Conservation (phyloP, 2,888 invertebrate genomes). For the Oscheius onirici region DNA sequence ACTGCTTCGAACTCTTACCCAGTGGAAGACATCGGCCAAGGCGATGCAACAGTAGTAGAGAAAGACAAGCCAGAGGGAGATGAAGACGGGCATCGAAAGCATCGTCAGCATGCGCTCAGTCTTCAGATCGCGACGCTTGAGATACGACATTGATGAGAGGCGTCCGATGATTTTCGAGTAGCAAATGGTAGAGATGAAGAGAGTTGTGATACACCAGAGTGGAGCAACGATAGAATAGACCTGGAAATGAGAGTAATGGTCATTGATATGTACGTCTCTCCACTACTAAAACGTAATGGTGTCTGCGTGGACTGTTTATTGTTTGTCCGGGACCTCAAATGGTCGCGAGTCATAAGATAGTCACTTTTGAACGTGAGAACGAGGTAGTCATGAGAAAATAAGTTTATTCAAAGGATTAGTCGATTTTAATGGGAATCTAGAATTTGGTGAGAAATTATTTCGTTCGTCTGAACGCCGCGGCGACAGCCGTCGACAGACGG, state of each 20-base stretch:
- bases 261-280: not conserved
- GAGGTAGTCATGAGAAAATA: no score
- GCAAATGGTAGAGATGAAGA: conserved; percentile 31
- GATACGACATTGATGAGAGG: conserved; percentile 24
- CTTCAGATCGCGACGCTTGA: conserved; percentile 27
- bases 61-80: conserved; percentile 34
- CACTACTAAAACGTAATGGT: not conserved
- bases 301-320: no score
- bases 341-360: no score
- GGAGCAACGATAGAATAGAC: conserved; percentile 32
- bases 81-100: conserved; percentile 34
- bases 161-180: conserved; percentile 26
- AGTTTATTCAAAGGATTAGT: no score
- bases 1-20: no score
- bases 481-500: no score
- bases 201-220: conserved; percentile 28
- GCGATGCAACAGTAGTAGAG: conserved; percentile 27
- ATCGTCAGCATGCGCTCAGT: conserved; percentile 31
- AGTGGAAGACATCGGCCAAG: conserved; percentile 22
- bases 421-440: no score
- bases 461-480: no score
- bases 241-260: conserved; percentile 2
- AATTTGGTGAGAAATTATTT: no score
- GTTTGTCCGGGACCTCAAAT: not conserved
- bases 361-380: no score